Percentiles rank a stretch among this genome's conserved stretches.
phyloP scores from a whole-genome alignment of 1,140 invertebrate genomes.

The Leptoteleia sp. region DNA sequence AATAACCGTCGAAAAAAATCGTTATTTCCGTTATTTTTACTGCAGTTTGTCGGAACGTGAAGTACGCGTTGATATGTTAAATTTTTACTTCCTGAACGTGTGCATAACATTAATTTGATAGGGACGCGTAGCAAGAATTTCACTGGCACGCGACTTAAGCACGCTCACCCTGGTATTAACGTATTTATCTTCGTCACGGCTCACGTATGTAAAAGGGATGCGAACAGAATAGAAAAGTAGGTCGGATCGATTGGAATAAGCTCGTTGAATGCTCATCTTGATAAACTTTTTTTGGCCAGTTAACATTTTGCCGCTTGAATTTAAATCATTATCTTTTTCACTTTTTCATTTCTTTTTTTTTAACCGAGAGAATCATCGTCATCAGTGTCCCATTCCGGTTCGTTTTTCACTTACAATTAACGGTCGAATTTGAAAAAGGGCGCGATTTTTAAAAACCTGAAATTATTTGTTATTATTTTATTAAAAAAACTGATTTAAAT shows the following conservation, averaged over 20 bases:
- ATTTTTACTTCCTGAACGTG: constrained; percentile 44
- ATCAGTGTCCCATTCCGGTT: too few species aligned
- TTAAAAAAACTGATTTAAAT: too few species aligned
- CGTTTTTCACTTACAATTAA: too few species aligned
- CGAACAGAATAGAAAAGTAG: constrained; percentile 67
- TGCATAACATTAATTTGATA: constrained; percentile 51
- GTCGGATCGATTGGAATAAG: constrained; percentile 66
- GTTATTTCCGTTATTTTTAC: neutral
- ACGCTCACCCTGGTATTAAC: constrained; percentile 56
- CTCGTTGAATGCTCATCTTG: constrained; percentile 52
- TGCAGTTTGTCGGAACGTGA: neutral
- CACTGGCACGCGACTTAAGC: constrained; percentile 65
- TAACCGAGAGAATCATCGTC: too few species aligned
- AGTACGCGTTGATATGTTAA: constrained; percentile 25
- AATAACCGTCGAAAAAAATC: neutral
- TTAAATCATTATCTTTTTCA: too few species aligned
- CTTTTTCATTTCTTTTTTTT: too few species aligned
- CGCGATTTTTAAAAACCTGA: too few species aligned
- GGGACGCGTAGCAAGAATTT: constrained; percentile 55
- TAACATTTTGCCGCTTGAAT: constrained; percentile 15
- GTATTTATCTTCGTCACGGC: constrained; percentile 66
- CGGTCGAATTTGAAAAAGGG: too few species aligned
- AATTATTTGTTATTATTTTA: too few species aligned
- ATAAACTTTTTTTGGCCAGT: constrained; percentile 55
- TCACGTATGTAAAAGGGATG: constrained; percentile 56